phyloP scores from a whole-genome alignment of 1,140 invertebrate genomes.

The Chelonus insularis region DNA sequence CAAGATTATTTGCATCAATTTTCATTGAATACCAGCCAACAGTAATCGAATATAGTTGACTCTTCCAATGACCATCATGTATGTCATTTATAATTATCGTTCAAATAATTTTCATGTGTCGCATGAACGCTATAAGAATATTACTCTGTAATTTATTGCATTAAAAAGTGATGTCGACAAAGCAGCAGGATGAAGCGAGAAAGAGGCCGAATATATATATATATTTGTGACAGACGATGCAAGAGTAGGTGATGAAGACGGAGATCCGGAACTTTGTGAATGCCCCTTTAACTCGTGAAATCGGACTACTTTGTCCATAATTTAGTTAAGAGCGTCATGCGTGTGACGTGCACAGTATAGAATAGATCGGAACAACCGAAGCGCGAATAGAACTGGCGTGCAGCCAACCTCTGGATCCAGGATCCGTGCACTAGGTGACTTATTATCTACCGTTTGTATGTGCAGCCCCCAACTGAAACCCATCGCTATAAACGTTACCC shows the following conservation, averaged over 20 bases:
- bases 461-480: constrained; percentile 25
- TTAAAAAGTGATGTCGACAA: background rate
- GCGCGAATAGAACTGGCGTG: constrained; percentile 59
- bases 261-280: constrained; percentile 36
- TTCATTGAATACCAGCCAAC: constrained; percentile 6
- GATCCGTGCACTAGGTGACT: constrained; percentile 54
- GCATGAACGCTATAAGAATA: background rate
- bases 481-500: background rate
- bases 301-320: constrained; percentile 59
- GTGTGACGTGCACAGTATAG: constrained; percentile 58
- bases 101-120: background rate
- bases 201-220: too few species aligned
- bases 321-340: constrained; percentile 60
- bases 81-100: constrained; percentile 20
- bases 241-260: constrained; percentile 9
- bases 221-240: constrained; percentile 20
- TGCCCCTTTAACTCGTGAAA: constrained; percentile 40
- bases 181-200: too few species aligned
- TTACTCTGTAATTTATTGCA: background rate
- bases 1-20: constrained; percentile 22
- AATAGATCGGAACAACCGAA: constrained; percentile 60
- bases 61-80: constrained; percentile 7
- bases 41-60: constrained; percentile 17
- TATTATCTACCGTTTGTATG: constrained; percentile 58
- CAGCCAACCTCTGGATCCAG: constrained; percentile 50